These are phyloP conservation scores for Numida meleagris DNA, from an alignment of 2,113 vertebrate genomes.

Conservation along the genomic window DNA sequence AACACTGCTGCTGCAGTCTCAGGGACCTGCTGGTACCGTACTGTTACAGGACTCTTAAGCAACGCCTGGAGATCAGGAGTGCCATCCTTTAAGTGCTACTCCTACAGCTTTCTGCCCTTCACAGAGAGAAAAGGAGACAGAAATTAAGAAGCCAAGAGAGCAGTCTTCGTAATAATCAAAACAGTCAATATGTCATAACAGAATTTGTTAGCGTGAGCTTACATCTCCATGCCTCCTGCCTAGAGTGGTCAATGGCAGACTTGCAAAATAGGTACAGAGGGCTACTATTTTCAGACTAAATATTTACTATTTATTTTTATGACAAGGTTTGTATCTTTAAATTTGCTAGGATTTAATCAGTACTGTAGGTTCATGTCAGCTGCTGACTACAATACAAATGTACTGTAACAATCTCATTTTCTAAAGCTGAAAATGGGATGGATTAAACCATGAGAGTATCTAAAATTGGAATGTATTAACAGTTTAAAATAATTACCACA, in stretches of 20 bases:
- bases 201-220: not conserved
- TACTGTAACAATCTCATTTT: not conserved
- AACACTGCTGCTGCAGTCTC: not conserved
- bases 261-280: not conserved
- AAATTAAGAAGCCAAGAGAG: not conserved
- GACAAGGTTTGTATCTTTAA: not conserved
- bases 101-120: not conserved
- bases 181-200: not conserved
- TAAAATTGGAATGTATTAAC: constrained; percentile 32
- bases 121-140: not conserved
- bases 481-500: constrained; percentile 54
- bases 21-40: not conserved
- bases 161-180: not conserved
- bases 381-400: not conserved
- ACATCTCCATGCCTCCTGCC: not conserved
- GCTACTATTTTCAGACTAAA: not conserved
- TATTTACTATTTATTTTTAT: not conserved
- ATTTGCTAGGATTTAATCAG: not conserved
- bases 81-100: not conserved
- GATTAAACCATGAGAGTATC: constrained; percentile 7
- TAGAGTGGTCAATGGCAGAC: not conserved
- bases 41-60: not conserved
- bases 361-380: not conserved
- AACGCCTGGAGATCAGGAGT: not conserved
- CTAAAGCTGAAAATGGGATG: constrained; percentile 6